Base-by-base conservation (phyloP, 2,797 vertebrate species). In the Myripristis murdjan region DNA sequence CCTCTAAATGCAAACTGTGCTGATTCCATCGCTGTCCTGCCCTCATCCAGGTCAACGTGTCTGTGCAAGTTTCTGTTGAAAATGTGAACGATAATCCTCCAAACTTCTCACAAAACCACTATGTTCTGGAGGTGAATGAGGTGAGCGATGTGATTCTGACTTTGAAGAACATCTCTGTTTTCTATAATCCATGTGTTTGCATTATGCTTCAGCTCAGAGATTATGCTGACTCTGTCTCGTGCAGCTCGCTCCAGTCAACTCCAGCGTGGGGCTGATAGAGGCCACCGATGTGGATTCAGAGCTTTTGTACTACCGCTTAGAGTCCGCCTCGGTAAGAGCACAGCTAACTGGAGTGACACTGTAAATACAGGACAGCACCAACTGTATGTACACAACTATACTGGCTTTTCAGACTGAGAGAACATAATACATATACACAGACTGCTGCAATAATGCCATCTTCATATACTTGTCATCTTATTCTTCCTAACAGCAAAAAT, bases 51-150 rank as follows among this genome's bases (percentile, higher is more conserved):
- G 84, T 92, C 41, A 92, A 87, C 16, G 89, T 94, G 81, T 90
- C 85, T 0, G 86, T 95, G 0, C 89, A 92, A 2, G 89, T 95
- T 52, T 63, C 90, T 58, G 88, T 95, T 1, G 82, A 91, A 46
- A 93, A 95, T 24, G 86, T 94, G n/a, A 95, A 95, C 9, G 95
- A 95, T 28, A 95, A 95, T 83, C 89, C 92, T 22, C 95, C 95
- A 0, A 90, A 88, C 79, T 95, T 95, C 73, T 86, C 60, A 1
- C 87, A 93, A 20, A 91, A 64, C 74, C 89, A 91, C 83, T 95
- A 92, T 15, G 44, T 75, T 0, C 78, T 95, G 18, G 85, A 94
- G 1, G 87, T 95, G 65, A 93, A 95, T n/a, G 95, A 95, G 94
- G 95, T 94, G 68, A 91, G 89, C 15, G 8, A 0, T 8, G n/a